Percentiles rank a stretch among this genome's conserved stretches.
phyloP scores from a whole-genome alignment of 2,797 vertebrate genomes.

The Gymnothorax reevesii region DNA sequence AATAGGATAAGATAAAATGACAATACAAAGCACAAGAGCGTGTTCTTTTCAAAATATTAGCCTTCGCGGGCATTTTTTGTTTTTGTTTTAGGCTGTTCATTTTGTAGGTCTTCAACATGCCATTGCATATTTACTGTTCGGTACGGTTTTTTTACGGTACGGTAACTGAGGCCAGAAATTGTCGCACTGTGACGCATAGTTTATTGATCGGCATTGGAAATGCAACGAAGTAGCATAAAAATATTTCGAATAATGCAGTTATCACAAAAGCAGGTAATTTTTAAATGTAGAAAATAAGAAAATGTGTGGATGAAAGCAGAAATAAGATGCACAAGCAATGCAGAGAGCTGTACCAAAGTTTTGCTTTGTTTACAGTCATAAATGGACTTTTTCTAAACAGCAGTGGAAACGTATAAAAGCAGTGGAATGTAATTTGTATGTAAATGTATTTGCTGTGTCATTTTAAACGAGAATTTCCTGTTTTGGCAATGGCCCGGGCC shows the following conservation, averaged over 20 bases:
- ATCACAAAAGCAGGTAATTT: slow-evolving; percentile 23
- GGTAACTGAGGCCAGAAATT: slow-evolving; percentile 44
- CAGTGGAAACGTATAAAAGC: slow-evolving; percentile 34
- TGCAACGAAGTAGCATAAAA: slow-evolving; percentile 4
- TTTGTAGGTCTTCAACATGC: background rate
- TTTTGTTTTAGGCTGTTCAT: background rate
- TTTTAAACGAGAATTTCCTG: slow-evolving; percentile 37
- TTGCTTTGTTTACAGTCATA: slow-evolving; percentile 35
- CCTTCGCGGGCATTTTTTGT: background rate
- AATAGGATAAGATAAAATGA: background rate
- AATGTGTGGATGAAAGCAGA: slow-evolving; percentile 5
- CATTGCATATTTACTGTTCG: slow-evolving; percentile 45
- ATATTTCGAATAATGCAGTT: slow-evolving; percentile 39
- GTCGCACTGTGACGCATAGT: slow-evolving; percentile 37
- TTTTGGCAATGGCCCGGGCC: slow-evolving; percentile 29
- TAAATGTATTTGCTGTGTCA: slow-evolving; percentile 41
- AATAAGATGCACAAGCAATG: slow-evolving; percentile 9
- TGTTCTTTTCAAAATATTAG: background rate
- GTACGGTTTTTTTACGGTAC: too few relatives aligned
- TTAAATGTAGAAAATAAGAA: slow-evolving; percentile 8
- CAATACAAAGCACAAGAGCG: background rate
- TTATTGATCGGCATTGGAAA: slow-evolving; percentile 33
- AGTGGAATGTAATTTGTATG: slow-evolving; percentile 43
- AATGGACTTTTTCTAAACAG: slow-evolving; percentile 22
- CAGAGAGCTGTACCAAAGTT: slow-evolving; percentile 30